Evolutionary conservation across 2,797 vertebrate genomes (phyloP).

Genomic region (Muraenolepis orangiensis): DNA sequence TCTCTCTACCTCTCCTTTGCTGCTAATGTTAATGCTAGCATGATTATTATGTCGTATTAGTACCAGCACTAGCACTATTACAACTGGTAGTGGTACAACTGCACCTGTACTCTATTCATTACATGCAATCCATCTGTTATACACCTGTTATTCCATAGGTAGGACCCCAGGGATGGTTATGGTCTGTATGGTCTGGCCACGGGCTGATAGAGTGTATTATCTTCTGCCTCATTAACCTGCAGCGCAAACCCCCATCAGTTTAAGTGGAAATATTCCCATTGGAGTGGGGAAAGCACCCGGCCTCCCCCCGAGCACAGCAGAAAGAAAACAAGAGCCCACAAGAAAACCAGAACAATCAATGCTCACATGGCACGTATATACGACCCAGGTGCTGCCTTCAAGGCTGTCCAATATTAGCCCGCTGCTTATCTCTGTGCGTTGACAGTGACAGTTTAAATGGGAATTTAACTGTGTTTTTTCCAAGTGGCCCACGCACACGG

Average conservation of each 20-base stretch:
- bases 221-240: neutral
- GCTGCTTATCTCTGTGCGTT: neutral
- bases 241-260: neutral
- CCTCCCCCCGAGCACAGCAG: neutral
- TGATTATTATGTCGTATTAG: neutral
- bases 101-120: neutral
- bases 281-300: neutral
- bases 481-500: neutral
- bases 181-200: neutral
- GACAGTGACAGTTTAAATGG: neutral
- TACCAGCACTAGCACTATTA: neutral
- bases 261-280: neutral
- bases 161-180: neutral
- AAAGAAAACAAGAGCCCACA: neutral
- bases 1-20: neutral
- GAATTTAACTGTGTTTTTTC: neutral
- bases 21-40: neutral
- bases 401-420: neutral
- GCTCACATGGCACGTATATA: neutral
- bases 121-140: neutral
- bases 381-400: neutral
- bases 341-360: neutral
- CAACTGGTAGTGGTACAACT: neutral
- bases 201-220: neutral
- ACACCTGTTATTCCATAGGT: neutral